phyloP scores from a whole-genome alignment of 1,140 invertebrate species.

The Sinella curviseta region DNA sequence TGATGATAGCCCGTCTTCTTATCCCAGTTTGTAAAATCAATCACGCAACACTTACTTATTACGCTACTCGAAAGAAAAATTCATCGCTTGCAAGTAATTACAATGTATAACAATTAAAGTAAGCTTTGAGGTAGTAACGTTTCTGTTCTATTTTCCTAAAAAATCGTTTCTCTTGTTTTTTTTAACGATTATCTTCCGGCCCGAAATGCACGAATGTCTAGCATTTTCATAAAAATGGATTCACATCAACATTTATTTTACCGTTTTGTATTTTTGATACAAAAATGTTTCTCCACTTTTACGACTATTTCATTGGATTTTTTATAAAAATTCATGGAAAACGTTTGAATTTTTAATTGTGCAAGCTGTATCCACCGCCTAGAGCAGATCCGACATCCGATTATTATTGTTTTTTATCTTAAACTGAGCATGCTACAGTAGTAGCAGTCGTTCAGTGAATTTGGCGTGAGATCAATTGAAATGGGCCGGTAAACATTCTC shows the following conservation, averaged over 20 bases:
- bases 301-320: not conserved
- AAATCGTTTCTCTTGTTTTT: not conserved
- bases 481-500: too few species aligned
- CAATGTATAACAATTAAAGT: not conserved
- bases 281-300: not conserved
- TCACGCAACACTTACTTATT: conserved; percentile 17
- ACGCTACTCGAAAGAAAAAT: not conserved
- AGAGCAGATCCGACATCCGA: not conserved
- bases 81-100: not conserved
- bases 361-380: not conserved
- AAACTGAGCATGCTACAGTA: not conserved
- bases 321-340: not conserved
- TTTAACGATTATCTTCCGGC: conserved; percentile 18
- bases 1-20: not conserved
- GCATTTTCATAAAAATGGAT: not conserved
- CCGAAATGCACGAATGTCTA: not conserved
- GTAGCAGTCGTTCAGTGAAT: too few species aligned
- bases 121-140: not conserved
- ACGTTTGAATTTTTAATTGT: not conserved
- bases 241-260: not conserved
- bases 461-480: too few species aligned
- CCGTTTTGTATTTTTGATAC: not conserved
- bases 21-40: conserved; percentile 25
- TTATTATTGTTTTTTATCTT: not conserved
- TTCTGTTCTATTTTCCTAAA: not conserved